These are phyloP conservation scores for Tanypteryx hageni DNA, from an alignment of 2,888 invertebrate species.

Conservation along the genomic window DNA sequence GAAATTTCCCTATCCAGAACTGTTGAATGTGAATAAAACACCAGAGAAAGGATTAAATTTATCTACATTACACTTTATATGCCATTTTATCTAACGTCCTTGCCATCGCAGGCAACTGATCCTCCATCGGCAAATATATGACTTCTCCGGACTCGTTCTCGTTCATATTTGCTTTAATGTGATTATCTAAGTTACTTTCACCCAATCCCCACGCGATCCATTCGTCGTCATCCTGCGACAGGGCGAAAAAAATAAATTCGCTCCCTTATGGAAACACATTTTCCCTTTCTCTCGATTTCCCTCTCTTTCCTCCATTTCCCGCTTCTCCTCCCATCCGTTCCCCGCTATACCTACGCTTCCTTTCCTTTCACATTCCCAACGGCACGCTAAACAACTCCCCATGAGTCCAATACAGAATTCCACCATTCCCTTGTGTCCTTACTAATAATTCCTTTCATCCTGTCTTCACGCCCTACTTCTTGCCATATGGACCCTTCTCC, in stretches of 20 bases:
- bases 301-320: neutral
- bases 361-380: too few relatives aligned
- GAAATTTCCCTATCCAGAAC: too few relatives aligned
- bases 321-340: neutral
- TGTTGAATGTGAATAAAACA: too few relatives aligned
- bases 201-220: neutral
- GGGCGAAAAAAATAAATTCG: neutral
- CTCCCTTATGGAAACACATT: neutral
- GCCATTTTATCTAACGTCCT: too few relatives aligned
- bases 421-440: neutral
- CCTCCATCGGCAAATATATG: too few relatives aligned
- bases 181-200: neutral
- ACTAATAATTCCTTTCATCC: neutral
- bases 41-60: too few relatives aligned
- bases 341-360: neutral
- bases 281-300: neutral
- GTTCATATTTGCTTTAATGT: neutral
- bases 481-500: neutral
- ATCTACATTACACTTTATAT: too few relatives aligned
- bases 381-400: too few relatives aligned
- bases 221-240: neutral
- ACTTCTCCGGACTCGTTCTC: too few relatives aligned
- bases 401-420: too few relatives aligned
- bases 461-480: neutral
- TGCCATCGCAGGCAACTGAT: too few relatives aligned